Conservation (phyloP, 2,113 vertebrate species). For the Anguilla rostrata region DNA sequence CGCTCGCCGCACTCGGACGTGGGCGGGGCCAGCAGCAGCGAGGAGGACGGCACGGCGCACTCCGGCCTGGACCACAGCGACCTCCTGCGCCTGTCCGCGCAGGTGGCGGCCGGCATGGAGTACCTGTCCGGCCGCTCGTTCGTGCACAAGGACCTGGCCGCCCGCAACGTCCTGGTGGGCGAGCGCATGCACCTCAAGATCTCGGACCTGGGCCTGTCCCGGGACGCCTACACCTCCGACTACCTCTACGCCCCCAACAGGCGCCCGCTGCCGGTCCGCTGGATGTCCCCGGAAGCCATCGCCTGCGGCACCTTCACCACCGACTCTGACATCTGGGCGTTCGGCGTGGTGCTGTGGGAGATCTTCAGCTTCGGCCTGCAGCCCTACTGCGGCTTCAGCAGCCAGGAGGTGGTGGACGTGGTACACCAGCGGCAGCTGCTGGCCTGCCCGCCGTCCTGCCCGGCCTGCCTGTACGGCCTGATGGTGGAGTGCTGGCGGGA, state of each 20-base stretch:
- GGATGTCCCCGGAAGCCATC: slow-evolving; percentile 95
- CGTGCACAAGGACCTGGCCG: slow-evolving; percentile 92
- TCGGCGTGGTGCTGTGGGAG: slow-evolving; percentile 95
- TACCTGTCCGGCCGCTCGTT: slow-evolving; percentile 90
- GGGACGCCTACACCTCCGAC: slow-evolving; percentile 91
- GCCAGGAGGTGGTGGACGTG: slow-evolving; percentile 98
- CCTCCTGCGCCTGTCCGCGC: slow-evolving; percentile 89
- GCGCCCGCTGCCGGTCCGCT: slow-evolving; percentile 88
- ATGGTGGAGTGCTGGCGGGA: slow-evolving; percentile 99
- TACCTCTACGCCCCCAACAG: slow-evolving; percentile 92
- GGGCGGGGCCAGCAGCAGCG: slow-evolving; percentile 83
- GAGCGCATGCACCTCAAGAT: slow-evolving; percentile 96
- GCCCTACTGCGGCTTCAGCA: slow-evolving; percentile 93
- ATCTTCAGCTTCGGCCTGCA: slow-evolving; percentile 97
- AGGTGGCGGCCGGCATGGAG: slow-evolving; percentile 96
- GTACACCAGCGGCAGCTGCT: slow-evolving; percentile 90
- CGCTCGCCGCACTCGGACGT: slow-evolving; percentile 93
- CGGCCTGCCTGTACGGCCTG: slow-evolving; percentile 86
- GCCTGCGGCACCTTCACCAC: slow-evolving; percentile 92
- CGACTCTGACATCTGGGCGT: slow-evolving; percentile 96
- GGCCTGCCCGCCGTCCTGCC: slow-evolving; percentile 94
- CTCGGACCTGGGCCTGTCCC: slow-evolving; percentile 92
- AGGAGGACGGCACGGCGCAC: slow-evolving; percentile 91
- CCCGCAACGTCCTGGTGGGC: slow-evolving; percentile 91
- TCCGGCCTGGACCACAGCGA: slow-evolving; percentile 92